phyloP scores from a whole-genome alignment of 64 coral and sea anemone species.

The Pocillopora damicornis region DNA sequence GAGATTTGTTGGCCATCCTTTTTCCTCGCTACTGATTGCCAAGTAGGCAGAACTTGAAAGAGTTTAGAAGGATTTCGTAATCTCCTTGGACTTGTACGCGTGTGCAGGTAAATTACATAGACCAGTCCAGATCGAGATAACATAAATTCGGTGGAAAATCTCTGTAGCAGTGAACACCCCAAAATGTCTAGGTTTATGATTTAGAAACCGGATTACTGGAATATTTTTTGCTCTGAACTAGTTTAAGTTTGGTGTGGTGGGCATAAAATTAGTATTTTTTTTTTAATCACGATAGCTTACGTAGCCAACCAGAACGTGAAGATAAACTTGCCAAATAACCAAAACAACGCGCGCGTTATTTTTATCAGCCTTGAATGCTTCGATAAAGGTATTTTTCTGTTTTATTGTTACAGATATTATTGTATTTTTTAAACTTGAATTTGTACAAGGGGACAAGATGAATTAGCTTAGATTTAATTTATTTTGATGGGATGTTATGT shows the following conservation, averaged over 20 bases:
- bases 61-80: too few species aligned
- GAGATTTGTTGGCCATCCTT: too few species aligned
- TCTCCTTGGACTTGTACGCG: too few species aligned
- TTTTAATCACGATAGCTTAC: not conserved
- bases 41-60: too few species aligned
- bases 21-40: too few species aligned
- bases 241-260: not conserved
- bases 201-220: too few species aligned
- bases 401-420: not conserved
- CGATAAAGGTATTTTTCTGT: not conserved
- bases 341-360: not conserved
- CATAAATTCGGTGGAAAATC: too few species aligned
- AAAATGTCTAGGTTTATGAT: too few species aligned
- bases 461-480: not conserved
- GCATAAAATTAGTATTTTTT: not conserved
- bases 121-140: too few species aligned
- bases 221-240: too few species aligned
- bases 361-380: not conserved
- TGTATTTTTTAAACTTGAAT: not conserved
- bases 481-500: not conserved
- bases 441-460: not conserved
- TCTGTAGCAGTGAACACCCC: too few species aligned
- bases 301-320: not conserved
- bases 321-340: not conserved
- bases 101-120: too few species aligned